Evolutionary conservation across 2,797 vertebrate species (phyloP).

Genomic region (Rhinella marina): DNA sequence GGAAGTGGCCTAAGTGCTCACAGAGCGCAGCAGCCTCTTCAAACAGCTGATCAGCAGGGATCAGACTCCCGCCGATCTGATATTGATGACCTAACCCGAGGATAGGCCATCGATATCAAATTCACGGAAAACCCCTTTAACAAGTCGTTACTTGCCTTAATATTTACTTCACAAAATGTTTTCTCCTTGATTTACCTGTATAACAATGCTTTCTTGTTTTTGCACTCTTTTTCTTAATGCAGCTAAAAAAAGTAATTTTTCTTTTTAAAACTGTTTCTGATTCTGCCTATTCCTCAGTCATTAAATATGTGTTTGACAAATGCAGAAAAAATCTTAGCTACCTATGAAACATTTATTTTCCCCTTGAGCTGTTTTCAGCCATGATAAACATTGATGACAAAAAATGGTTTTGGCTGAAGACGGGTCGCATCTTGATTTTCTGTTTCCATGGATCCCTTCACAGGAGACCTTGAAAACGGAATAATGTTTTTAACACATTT

Average conservation of each 20-base stretch:
- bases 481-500: conserved; percentile 4
- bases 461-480: neutral
- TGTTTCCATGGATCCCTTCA: conserved; percentile 12
- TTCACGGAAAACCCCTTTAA: too few species aligned
- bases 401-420: neutral
- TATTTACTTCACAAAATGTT: too few species aligned
- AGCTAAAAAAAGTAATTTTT: neutral
- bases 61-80: too few species aligned
- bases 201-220: neutral
- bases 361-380: neutral
- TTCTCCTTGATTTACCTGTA: too few species aligned
- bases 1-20: too few species aligned
- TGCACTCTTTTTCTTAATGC: neutral
- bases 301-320: neutral
- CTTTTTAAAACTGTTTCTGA: neutral
- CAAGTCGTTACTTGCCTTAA: too few species aligned
- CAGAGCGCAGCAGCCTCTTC: too few species aligned
- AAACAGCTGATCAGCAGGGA: too few species aligned
- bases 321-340: neutral
- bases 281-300: neutral
- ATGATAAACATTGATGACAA: neutral
- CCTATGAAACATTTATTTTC: conserved; percentile 9
- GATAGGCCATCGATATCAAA: too few species aligned
- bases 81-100: too few species aligned
- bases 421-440: neutral